Conservation (phyloP, 2,113 vertebrate species). For the Corvus hawaiiensis region DNA sequence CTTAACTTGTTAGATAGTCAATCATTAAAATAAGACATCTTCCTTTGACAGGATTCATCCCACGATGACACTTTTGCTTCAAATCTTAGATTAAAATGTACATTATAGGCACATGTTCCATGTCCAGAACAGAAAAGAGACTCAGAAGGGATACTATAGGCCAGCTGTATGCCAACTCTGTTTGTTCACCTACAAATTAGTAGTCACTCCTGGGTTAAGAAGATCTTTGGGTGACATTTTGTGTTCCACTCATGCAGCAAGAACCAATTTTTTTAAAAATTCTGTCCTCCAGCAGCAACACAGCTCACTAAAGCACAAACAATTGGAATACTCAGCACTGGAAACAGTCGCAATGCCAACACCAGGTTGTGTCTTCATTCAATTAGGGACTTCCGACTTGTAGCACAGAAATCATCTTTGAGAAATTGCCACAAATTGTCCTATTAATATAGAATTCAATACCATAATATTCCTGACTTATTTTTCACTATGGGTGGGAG, state of each 20-base stretch:
- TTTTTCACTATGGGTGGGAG: neutral
- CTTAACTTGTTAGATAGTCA: neutral
- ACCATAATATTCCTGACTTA: neutral
- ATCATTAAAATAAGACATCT: neutral
- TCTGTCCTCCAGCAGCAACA: neutral
- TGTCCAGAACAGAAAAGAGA: neutral
- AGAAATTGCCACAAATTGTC: neutral
- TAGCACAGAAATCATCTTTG: neutral
- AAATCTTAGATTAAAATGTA: neutral
- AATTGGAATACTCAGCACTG: neutral
- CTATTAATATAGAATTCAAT: neutral
- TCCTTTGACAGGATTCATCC: neutral
- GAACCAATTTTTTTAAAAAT: neutral
- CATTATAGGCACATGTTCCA: conserved; percentile 3
- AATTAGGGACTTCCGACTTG: neutral
- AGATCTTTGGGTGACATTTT: neutral
- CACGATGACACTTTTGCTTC: neutral
- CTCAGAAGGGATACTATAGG: neutral
- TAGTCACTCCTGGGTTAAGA: neutral
- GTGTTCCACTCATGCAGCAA: neutral
- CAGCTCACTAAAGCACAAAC: neutral
- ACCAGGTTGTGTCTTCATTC: neutral
- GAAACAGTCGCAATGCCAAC: neutral
- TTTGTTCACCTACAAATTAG: neutral
- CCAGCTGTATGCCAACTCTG: neutral